Evolutionary conservation across 1,140 invertebrate species (phyloP), one percentile per base, ranked within the genome.

Genomic region (Caenorhabditis latens): DNA sequence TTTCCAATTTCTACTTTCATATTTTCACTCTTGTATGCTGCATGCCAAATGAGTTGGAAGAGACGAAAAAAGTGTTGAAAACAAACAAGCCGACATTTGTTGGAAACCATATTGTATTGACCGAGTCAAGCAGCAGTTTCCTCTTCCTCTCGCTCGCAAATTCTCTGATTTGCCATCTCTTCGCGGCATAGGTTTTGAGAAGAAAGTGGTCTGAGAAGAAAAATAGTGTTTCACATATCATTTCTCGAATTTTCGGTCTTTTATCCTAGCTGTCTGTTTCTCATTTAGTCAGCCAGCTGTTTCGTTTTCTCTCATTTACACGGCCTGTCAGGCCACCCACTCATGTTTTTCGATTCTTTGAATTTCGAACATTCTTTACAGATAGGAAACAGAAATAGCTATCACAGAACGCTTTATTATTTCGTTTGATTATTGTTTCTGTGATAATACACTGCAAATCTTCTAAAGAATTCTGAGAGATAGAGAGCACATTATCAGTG

Each of bases 61-160:
- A 42, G 32, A 42, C 53, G 53, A 57, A 57, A 83, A 61, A 61
- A n/a, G 53, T 61, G 53, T 46, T 84, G 40, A 58, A 57, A 57
- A 57, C 82, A 58, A 43, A 61, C 82, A 57, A 58, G 32, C 82
- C 53, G 42, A 21, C 53, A 61, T 42, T 84, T 58, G 32, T 57
- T 84, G n/a, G 55, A 84, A 61, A 84, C 57, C 32, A 42, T 84
- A 46, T 84, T 58, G 82, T 57, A 43, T 61, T 61, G 82, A 57
- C 53, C 82, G 57, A 58, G 40, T 61, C 53, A 84, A 57, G 82
- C 57, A 58, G 13, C n/a, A 43, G 32, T 58, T 5, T 21, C 14
- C 53, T 58, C 40, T 58, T 11, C 9, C 55, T 58, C 21, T 58
- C 57, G 13, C 32, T 58, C 32, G 32, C 32, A 32, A 32, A 32